A percentile compares a stretch with the other conserved stretches of the same genome.
These are phyloP conservation scores for Virgularia gustaviana DNA, from an alignment of 92 coral and sea anemone species.

Conservation along the genomic window DNA sequence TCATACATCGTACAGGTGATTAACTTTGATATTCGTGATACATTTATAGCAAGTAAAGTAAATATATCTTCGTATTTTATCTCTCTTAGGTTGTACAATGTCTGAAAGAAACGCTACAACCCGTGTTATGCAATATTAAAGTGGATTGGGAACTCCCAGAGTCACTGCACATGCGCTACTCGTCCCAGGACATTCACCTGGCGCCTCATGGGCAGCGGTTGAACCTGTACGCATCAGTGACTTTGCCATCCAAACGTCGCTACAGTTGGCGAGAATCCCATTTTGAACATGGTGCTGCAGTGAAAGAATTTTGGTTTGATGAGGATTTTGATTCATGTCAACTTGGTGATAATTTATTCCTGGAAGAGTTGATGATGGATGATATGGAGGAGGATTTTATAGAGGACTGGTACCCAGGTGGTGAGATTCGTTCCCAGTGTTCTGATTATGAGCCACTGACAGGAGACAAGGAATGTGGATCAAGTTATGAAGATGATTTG, in stretches of 20 bases:
- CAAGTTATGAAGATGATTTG: no score
- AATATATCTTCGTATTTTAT: no score
- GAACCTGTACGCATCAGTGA: slow-evolving; percentile 73
- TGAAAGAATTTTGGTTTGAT: slow-evolving; percentile 97
- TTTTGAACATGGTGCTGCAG: slow-evolving; percentile 69
- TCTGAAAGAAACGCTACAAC: slow-evolving; percentile 69
- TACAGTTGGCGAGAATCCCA: no score
- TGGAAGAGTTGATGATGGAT: slow-evolving; percentile 38
- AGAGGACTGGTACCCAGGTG: not conserved
- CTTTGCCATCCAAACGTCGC: slow-evolving; percentile 55
- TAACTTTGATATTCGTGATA: no score
- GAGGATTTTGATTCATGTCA: slow-evolving; percentile 82
- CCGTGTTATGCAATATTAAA: slow-evolving; percentile 81
- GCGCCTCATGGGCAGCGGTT: slow-evolving; percentile 64
- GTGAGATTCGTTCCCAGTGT: not conserved
- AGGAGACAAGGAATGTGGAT: no score
- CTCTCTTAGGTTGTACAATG: slow-evolving; percentile 65
- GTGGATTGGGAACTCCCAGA: slow-evolving; percentile 97
- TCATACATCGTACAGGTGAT: no score
- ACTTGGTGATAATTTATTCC: slow-evolving; percentile 29
- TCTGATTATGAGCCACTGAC: slow-evolving; percentile 11
- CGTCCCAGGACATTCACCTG: slow-evolving; percentile 65
- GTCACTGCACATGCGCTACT: slow-evolving; percentile 72
- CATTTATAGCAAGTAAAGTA: no score
- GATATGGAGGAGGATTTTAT: slow-evolving; percentile 31